A percentile compares a stretch with the other conserved stretches of the same genome.
These are phyloP conservation scores for Sebastes nivosus DNA, from an alignment of 2,797 vertebrate species.

Conservation along the genomic window DNA sequence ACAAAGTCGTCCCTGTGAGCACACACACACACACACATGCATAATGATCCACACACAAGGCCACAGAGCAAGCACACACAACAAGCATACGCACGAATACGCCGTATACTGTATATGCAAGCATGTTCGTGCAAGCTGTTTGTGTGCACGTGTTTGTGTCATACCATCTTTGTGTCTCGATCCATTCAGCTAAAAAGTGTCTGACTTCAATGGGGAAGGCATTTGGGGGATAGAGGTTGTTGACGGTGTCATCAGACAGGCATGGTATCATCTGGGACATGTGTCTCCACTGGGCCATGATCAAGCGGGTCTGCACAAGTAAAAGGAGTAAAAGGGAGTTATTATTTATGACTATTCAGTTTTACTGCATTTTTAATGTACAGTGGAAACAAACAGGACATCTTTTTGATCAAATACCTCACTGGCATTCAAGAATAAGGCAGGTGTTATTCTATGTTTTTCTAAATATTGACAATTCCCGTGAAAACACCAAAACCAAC, in stretches of 20 bases:
- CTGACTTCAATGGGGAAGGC: constrained; percentile 82
- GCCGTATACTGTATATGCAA: not conserved
- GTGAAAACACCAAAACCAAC: not conserved
- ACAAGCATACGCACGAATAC: not conserved
- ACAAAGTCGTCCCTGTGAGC: constrained; percentile 79
- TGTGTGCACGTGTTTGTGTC: not conserved
- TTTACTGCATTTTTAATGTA: not conserved
- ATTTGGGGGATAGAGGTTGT: constrained; percentile 74
- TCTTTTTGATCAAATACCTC: not conserved
- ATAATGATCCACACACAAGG: not conserved
- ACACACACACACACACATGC: not conserved
- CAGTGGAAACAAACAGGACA: not conserved
- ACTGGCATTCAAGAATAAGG: not conserved
- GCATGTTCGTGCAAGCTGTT: not conserved
- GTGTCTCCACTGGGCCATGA: constrained; percentile 83
- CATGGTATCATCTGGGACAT: constrained; percentile 74
- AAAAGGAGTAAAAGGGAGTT: not conserved
- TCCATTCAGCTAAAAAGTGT: constrained; percentile 81
- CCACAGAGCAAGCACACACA: not conserved
- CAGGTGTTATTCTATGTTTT: not conserved
- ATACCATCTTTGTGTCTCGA: constrained; percentile 84
- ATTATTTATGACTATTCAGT: not conserved
- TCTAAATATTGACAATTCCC: not conserved
- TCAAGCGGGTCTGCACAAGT: constrained; percentile 41
- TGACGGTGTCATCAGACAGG: constrained; percentile 67